Evolutionary conservation across 2,113 vertebrate species (phyloP), one percentile per base, ranked within the genome.

Genomic region (Tachysurus fulvidraco): DNA sequence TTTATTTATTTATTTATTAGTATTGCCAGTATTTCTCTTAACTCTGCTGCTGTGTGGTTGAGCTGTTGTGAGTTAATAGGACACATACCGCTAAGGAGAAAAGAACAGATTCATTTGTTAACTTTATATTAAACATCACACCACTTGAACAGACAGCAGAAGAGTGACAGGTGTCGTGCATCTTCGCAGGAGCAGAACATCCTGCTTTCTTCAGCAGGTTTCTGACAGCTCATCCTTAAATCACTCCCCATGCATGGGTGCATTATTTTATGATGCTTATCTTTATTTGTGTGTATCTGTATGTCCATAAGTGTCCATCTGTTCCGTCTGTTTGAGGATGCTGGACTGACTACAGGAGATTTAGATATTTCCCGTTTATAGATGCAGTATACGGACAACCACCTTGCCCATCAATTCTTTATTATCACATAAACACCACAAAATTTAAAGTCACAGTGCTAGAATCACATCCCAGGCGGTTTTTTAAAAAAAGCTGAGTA

Each of bases 331-430:
- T 73, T 36, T 44, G 7, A 69, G 73, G 23, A 62, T 65, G 64
- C 9, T 30, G 4, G 59, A 41, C 23, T 25, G 17, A 74, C 65
- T 46, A 81, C 10, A n/a, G 52, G n/a, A 59, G 83, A 83, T 82
- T 82, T 78, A 84, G 88, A 89, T 83, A 88, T 89, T 88, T 55
- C 50, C 55, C 57, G 62, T 90, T 91, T 88, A 89, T 65, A 65
- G 80, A 65, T 28, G 67, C 65, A 81, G 80, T 78, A 69, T 81
- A 71, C 85, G 50, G 80, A 87, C 80, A 88, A 62, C 73, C 59
- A 76, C 62, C 81, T 85, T 54, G n/a, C 77, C 81, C 59, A 89
- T 87, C 77, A 88, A 90, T 90, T 90, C 87, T 91, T 90, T 89
- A 90, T 85, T 73, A 85, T 84, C 86, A 84, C 62, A 85, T 90